Percentiles rank a stretch among this genome's conserved stretches.
phyloP scores from a whole-genome alignment of 2,888 invertebrate species.

The Noctua comes region DNA sequence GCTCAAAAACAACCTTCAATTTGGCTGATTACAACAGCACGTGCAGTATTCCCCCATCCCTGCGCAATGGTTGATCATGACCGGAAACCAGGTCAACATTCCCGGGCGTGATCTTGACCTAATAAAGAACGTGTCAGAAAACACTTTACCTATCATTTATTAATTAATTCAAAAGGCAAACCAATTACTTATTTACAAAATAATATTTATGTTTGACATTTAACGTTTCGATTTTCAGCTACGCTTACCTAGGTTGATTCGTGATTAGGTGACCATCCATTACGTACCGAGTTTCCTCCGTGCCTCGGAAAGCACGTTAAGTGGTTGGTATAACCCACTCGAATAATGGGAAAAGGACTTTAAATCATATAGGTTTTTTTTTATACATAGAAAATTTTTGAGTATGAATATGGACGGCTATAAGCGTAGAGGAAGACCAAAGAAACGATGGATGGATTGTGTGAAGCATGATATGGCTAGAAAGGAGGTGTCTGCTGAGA shows the following conservation, averaged over 20 bases:
- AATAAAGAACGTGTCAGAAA: background rate
- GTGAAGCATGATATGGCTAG: background rate
- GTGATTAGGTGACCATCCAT: background rate
- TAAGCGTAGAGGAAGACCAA: background rate
- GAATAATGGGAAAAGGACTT: too few species aligned
- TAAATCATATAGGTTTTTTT: too few species aligned
- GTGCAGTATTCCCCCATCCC: background rate
- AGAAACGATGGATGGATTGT: background rate
- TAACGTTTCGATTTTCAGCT: background rate
- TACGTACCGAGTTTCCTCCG: too few species aligned
- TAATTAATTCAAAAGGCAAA: background rate
- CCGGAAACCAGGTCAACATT: constrained; percentile 70
- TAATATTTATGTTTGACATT: background rate
- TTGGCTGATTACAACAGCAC: background rate
- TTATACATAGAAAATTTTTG: too few species aligned
- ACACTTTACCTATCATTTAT: background rate
- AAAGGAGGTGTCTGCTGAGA: background rate
- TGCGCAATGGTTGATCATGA: constrained; percentile 69
- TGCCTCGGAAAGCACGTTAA: too few species aligned
- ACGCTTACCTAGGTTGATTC: background rate
- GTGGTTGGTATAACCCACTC: too few species aligned
- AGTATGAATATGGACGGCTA: background rate
- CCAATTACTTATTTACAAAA: background rate
- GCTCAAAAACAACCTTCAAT: background rate
- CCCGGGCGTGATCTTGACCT: constrained; percentile 70